Conservation (phyloP, 2,888 invertebrate species). For the Buathra laborator region DNA sequence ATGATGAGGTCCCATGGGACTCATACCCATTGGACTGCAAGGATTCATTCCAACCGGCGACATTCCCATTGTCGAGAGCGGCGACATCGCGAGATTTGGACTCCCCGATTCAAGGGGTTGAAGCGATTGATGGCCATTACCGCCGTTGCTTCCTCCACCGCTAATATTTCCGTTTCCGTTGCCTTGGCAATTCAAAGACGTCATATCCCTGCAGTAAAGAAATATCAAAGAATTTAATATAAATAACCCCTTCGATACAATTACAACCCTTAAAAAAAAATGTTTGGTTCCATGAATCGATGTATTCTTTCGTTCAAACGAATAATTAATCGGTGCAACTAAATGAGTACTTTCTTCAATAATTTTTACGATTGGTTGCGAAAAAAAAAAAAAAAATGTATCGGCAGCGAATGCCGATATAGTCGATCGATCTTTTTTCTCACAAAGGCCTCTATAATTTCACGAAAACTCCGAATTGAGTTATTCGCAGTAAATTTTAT, state of each 20-base stretch:
- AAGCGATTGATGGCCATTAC: conserved; percentile 78
- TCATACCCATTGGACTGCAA: conserved; percentile 82
- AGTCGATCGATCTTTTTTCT: too few relatives aligned
- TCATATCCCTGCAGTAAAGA: conserved; percentile 77
- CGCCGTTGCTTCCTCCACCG: conserved; percentile 74
- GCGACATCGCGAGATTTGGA: conserved; percentile 82
- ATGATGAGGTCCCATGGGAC: conserved; percentile 83
- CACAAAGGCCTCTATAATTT: too few relatives aligned
- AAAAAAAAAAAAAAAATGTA: too few relatives aligned
- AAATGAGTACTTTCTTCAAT: too few relatives aligned
- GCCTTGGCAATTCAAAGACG: conserved; percentile 79
- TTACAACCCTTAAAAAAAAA: too few relatives aligned
- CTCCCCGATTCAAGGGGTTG: conserved; percentile 81
- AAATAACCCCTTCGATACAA: too few relatives aligned
- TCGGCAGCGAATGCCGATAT: too few relatives aligned
- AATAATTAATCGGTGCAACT: too few relatives aligned
- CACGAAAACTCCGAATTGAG: neutral
- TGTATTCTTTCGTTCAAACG: too few relatives aligned
- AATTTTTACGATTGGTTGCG: too few relatives aligned
- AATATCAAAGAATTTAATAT: conserved; percentile 1
- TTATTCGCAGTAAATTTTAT: neutral
- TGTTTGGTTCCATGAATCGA: too few relatives aligned
- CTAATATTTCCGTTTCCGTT: conserved; percentile 73
- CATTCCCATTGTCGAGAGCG: conserved; percentile 82
- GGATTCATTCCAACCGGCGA: conserved; percentile 81